Conservation (phyloP, 2,888 invertebrate species). For the Chorisops tibialis region DNA sequence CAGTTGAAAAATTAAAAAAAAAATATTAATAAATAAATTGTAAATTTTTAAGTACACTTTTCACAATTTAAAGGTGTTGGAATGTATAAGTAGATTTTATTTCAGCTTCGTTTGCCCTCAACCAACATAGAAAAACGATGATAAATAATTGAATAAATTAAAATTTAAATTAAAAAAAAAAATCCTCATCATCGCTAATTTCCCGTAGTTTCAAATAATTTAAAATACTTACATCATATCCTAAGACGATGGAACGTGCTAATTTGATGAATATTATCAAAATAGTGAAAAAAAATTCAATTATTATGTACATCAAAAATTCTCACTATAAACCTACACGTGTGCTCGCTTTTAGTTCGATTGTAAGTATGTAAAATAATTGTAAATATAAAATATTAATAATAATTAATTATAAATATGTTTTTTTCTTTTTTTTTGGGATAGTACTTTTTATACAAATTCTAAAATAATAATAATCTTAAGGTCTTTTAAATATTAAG, state of each 20-base stretch:
- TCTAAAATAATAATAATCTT: too few species aligned
- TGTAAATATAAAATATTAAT: too few species aligned
- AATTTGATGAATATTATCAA: neutral
- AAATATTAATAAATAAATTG: neutral
- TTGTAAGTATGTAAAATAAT: too few species aligned
- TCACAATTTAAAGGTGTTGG: slow-evolving; percentile 19
- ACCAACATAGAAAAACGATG: slow-evolving; percentile 24
- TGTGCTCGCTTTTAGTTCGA: too few species aligned
- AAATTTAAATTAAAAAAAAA: neutral
- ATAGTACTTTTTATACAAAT: too few species aligned
- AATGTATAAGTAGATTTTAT: slow-evolving; percentile 27
- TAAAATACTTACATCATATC: too few species aligned
- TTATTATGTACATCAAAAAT: neutral
- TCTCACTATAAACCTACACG: too few species aligned
- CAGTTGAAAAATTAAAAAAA: neutral
- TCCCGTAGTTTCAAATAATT: too few species aligned
- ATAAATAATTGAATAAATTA: slow-evolving; percentile 11
- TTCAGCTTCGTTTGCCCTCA: slow-evolving; percentile 30
- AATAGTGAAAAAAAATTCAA: neutral
- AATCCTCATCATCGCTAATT: too few species aligned
- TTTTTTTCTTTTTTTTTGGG: too few species aligned
- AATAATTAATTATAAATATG: too few species aligned
- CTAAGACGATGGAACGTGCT: neutral
- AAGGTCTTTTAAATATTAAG: slow-evolving; percentile 12
- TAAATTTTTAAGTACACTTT: neutral